Base-by-base conservation (phyloP, 2,113 vertebrate species). In the Nyctibius bracteatus region DNA sequence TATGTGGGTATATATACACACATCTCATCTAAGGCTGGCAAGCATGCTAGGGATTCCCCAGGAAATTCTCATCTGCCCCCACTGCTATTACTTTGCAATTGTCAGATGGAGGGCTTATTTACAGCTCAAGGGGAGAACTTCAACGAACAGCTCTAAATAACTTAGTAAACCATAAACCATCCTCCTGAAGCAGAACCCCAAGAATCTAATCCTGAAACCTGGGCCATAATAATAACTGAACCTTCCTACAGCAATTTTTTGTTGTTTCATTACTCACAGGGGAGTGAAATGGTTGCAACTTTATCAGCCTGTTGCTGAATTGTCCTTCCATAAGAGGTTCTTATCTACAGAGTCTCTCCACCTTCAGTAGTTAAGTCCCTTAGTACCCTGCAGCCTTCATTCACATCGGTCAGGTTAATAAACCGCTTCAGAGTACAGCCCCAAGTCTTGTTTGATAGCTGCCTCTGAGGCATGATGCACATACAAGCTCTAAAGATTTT, bases 351-450 rank as follows among this genome's bases (percentile, higher is more conserved):
- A 77, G 41, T 46, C 73, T 77, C 90, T 93, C 57, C 28, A 85
- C 24, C 19, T 20, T 81, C 72, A 73, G 62, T 31, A 90, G 70
- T 81, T 92, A 92, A 91, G 78, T 87, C 73, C 79, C 79, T 88
- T 23, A 84, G 72, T 74, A 94, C 43, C 28, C 79, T 78, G 55
- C 44, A 89, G 80, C 68, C 39, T 86, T 86, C 89, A 51, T 22
- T 79, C 88, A 65, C 94, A 94, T 94, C 94, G 89, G 62, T 95
- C 93, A 95, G 75, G 80, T 93, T 92, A 95, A 95, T 94, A 96
- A 96, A 75, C 17, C 39, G 59, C 71, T 94, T 92, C 81, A 86
- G 41, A 94, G 77, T 15, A 72, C 37, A 92, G 80, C 65, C 80
- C 66, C 67, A 67, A 70, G 88, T 54, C 54, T 61, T 84, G 62